Base-by-base conservation (phyloP, 92 coral and sea anemone species). In the Zoanthus gigantus region DNA sequence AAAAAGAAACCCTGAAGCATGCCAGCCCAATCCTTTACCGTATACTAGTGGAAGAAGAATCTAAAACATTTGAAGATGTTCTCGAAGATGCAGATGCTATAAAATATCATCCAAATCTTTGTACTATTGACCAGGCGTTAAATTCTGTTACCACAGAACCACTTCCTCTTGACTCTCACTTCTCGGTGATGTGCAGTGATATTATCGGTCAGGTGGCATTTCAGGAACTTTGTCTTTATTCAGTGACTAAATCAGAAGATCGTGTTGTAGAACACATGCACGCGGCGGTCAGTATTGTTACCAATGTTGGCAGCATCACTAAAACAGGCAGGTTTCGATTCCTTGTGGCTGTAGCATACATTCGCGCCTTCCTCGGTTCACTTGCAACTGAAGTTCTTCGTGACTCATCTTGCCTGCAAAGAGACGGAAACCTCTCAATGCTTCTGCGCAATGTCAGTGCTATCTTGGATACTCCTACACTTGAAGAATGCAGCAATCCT, bases 101-200 rank as follows among this genome's bases (percentile, higher is more conserved):
- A n/a, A 82, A 77, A n/a, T 92, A 94, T 4, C 87, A 65, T 67
- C 98, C 98, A 67, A 94, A 94, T 46, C 89, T 93, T 54, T 86
- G 82, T 47, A 82, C 86, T 47, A 76, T 86, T 47, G 86, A 94
- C 57, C 37, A 67, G 16, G 96, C 93, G 28, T 92, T 97, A 60
- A 81, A 14, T 28, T 67, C 74, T 48, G 75, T 18, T 9, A 47
- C 28, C 13, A 67, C 10, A 9, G 85, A 78, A 66, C 42, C 61
- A 46, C 85, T 88, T 47, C 91, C 93, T 54, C 83, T 94, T 31
- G 96, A 97, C 79, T 90, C 89, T 17, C 92, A 89, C 63, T 90
- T 96, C 63, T 90, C 94, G 53, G 99, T 95, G 34, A 90, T 95
- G 84, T 94, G 98, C 77, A 94, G 98, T 88, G 98, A 97, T 86